Base-by-base conservation (phyloP, 2,797 vertebrate genomes). In the Falco peregrinus region DNA sequence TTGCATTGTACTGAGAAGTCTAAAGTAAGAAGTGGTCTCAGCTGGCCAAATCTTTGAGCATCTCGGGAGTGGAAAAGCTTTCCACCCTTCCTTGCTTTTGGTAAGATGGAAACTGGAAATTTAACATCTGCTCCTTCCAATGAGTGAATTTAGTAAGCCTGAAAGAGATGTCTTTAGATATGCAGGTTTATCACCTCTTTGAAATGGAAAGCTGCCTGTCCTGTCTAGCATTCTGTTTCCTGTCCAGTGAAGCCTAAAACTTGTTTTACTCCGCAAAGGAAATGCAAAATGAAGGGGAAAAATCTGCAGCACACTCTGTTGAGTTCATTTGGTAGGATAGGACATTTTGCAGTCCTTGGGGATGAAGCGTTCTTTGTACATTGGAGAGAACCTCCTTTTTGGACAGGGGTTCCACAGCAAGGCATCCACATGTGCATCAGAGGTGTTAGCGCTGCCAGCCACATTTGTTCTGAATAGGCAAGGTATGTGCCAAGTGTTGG, bases 91-190 rank as follows among this genome's bases (percentile, higher is more conserved):
- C 39, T 90, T 85, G 53, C 28, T 89, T 93, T 68, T 68, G 53
- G 37, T 94, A 83, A 80, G 68, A 80, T 79, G 61, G 54, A 92
- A 89, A 78, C 64, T 83, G 69, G 71, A 91, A 94, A 77, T 60
- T 43, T 83, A 83, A 84, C 92, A 94, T 92, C 89, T 95, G 89
- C n/a, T 96, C 54, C 43, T 94, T 86, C 75, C 71, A 73, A 6
- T 64, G 24, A 75, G 18, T 85, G 41, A 83, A 75, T 93, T 85
- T 78, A 68, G 28, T 41, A 82, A 70, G 53, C 51, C 50, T 89
- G 39, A 93, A 86, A 47, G 67, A 74, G 16, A 29, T 33, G 16
- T 59, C 56, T 73, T 79, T 33, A 37, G 28, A 45, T 73, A 56
- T 45, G 35, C 41, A 69, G 25, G 60, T 91, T 92, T 94, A 84